Evolutionary conservation across 2,797 vertebrate genomes (phyloP).

Genomic region (Podarcis siculus): DNA sequence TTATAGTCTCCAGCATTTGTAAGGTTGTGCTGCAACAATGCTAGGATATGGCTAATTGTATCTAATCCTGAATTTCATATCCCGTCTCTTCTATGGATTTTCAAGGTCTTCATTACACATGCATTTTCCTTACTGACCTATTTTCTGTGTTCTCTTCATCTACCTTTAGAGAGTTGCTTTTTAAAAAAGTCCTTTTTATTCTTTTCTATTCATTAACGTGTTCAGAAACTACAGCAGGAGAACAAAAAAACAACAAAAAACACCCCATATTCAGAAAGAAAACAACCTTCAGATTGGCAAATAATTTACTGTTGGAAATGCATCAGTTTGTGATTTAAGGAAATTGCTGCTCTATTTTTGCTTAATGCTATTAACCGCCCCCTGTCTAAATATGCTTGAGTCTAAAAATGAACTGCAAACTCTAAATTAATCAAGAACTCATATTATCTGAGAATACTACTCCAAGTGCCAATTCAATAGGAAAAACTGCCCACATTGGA

Average conservation of each 20-base stretch:
- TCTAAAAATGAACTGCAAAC: conserved; percentile 51
- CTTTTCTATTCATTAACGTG: conserved; percentile 60
- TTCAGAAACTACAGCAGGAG: conserved; percentile 43
- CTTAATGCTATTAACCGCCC: conserved; percentile 30
- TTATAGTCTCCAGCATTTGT: background rate
- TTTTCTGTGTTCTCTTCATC: conserved; percentile 66
- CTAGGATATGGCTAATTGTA: conserved; percentile 61
- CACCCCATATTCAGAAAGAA: background rate
- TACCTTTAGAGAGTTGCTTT: conserved; percentile 48
- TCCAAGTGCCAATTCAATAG: conserved; percentile 13
- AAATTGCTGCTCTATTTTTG: conserved; percentile 28
- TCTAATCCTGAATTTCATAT: conserved; percentile 68
- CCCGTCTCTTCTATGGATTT: conserved; percentile 46
- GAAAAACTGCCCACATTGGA: background rate
- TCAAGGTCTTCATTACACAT: conserved; percentile 67
- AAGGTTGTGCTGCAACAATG: background rate
- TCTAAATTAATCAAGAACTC: conserved; percentile 63
- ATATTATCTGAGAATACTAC: conserved; percentile 40
- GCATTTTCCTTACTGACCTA: conserved; percentile 68
- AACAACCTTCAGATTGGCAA: background rate
- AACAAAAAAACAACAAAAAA: background rate
- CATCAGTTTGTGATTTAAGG: conserved; percentile 27
- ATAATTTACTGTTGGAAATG: background rate
- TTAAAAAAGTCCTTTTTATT: conserved; percentile 50
- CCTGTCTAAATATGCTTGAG: conserved; percentile 46